These are phyloP conservation scores for Sialia sialis DNA, from an alignment of 2,113 vertebrate species.

Conservation along the genomic window DNA sequence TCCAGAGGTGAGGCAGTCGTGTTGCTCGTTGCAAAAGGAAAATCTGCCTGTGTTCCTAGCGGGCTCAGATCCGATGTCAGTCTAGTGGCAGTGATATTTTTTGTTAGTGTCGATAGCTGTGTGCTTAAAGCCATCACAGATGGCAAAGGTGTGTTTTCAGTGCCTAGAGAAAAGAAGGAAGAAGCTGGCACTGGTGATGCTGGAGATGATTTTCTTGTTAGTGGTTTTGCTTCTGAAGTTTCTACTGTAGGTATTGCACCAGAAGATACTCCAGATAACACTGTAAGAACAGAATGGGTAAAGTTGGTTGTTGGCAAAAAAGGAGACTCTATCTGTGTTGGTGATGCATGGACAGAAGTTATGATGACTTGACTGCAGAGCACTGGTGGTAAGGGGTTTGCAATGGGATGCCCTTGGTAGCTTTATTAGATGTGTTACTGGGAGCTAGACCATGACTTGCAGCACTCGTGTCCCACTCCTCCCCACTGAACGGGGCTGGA, in stretches of 20 bases:
- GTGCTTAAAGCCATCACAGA: constrained; percentile 68
- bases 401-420: constrained; percentile 28
- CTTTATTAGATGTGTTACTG: neutral
- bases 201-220: constrained; percentile 71
- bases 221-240: constrained; percentile 56
- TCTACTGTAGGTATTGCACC: constrained; percentile 67
- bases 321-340: constrained; percentile 19
- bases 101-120: constrained; percentile 38
- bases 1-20: constrained; percentile 44
- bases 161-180: constrained; percentile 75
- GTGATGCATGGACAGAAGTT: constrained; percentile 62
- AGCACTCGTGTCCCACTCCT: neutral
- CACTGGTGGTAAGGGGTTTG: constrained; percentile 36
- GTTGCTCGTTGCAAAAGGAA: constrained; percentile 67
- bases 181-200: constrained; percentile 64
- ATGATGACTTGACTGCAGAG: constrained; percentile 53
- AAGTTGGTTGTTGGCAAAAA: constrained; percentile 56
- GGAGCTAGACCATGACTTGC: neutral
- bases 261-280: constrained; percentile 64
- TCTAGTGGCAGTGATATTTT: constrained; percentile 69
- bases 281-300: constrained; percentile 75
- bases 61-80: constrained; percentile 1
- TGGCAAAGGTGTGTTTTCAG: constrained; percentile 66
- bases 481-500: neutral
- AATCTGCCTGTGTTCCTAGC: constrained; percentile 62